Evolutionary conservation across 2,113 vertebrate species (phyloP).

Genomic region (Dolichotis patagonum): DNA sequence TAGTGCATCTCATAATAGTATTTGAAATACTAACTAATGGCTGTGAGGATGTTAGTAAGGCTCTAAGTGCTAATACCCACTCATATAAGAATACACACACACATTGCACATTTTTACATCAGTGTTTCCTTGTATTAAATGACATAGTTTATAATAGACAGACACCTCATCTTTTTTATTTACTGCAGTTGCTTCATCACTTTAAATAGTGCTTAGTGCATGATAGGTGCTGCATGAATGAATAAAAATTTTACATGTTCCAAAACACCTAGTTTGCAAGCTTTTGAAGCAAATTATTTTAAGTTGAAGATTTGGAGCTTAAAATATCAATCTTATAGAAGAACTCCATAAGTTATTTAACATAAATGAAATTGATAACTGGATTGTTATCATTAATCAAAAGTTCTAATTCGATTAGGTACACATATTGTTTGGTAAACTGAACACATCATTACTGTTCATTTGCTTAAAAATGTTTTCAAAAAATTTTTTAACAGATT

Average conservation of each 20-base stretch:
- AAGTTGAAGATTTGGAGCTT: conserved; percentile 1
- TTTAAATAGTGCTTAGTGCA: not conserved
- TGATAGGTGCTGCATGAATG: not conserved
- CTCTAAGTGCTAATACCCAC: not conserved
- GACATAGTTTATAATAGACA: not conserved
- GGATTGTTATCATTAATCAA: not conserved
- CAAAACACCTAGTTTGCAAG: not conserved
- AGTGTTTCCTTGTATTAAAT: not conserved
- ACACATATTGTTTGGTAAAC: not conserved
- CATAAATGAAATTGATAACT: not conserved
- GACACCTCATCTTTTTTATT: not conserved
- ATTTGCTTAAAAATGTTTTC: conserved; percentile 1
- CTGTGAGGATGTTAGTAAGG: not conserved
- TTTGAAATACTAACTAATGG: not conserved
- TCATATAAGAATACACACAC: not conserved
- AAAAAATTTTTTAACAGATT: not conserved
- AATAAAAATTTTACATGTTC: not conserved
- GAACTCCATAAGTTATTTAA: conserved; percentile 13
- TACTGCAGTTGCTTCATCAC: not conserved
- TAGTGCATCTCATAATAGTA: not conserved
- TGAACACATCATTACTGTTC: not conserved
- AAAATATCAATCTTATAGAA: conserved; percentile 25
- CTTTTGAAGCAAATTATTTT: conserved; percentile 12
- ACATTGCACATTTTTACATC: not conserved
- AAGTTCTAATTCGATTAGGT: not conserved